Conservation (phyloP, 2,113 vertebrate species). For the Poeciliopsis occidentalis region DNA sequence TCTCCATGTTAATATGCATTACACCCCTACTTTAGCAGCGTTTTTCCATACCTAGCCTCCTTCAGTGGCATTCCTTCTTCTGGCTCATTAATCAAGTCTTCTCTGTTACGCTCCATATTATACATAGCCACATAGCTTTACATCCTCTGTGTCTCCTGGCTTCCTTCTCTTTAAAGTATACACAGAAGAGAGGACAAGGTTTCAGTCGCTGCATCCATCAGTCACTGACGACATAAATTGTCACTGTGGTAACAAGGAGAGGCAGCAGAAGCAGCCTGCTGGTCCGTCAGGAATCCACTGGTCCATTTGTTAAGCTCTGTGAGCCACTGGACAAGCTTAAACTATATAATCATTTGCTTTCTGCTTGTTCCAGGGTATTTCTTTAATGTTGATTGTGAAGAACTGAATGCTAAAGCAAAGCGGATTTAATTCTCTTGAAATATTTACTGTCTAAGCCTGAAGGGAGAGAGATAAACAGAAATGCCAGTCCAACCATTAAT, state of each 20-base stretch:
- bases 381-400: neutral
- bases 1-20: constrained; percentile 4
- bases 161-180: neutral
- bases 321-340: constrained; percentile 2
- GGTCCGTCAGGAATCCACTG: constrained; percentile 41
- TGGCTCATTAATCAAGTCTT: constrained; percentile 20
- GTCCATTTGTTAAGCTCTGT: constrained; percentile 12
- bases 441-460: neutral
- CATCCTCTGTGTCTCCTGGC: neutral
- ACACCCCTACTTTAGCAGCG: too few relatives aligned
- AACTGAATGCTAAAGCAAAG: neutral
- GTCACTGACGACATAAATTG: constrained; percentile 61
- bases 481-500: too few relatives aligned
- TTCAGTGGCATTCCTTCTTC: constrained; percentile 6
- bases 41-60: neutral
- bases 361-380: neutral
- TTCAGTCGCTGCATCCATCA: constrained; percentile 49
- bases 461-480: too few relatives aligned
- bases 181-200: constrained; percentile 28
- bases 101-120: neutral
- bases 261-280: constrained; percentile 16
- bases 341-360: neutral
- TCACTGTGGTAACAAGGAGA: constrained; percentile 66
- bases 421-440: neutral
- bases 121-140: constrained; percentile 16